These are phyloP conservation scores for Limnephilus auricula DNA, from an alignment of 2,888 invertebrate genomes.

Conservation along the genomic window DNA sequence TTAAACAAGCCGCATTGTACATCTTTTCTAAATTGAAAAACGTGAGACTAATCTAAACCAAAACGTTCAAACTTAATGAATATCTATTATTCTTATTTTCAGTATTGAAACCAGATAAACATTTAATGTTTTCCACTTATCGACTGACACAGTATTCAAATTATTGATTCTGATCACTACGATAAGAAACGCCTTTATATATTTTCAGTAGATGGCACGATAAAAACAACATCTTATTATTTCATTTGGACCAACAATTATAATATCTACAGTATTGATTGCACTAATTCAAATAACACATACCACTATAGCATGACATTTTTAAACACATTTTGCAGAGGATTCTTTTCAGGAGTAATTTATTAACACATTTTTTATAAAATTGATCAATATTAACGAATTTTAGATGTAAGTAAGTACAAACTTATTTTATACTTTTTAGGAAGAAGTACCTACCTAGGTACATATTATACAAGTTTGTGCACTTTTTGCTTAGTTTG, in stretches of 20 bases:
- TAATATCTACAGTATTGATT: not conserved
- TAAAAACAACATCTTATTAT: constrained; percentile 23
- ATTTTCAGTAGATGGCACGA: constrained; percentile 37
- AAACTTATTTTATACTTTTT: not conserved
- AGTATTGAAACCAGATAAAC: constrained; percentile 27
- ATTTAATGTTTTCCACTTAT: constrained; percentile 26
- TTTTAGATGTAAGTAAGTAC: not conserved
- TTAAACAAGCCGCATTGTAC: constrained; percentile 56
- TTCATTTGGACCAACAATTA: constrained; percentile 9
- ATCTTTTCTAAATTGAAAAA: constrained; percentile 53
- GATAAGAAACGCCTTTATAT: constrained; percentile 16
- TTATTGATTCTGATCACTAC: not conserved
- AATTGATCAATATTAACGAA: not conserved
- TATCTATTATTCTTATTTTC: constrained; percentile 50
- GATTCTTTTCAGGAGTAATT: not conserved
- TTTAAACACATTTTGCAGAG: constrained; percentile 22
- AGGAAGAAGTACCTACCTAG: not conserved
- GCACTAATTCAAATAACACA: not conserved
- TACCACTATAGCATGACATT: constrained; percentile 35
- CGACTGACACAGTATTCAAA: not conserved
- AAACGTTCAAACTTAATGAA: constrained; percentile 28
- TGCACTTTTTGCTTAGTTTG: constrained; percentile 29
- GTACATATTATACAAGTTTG: constrained; percentile 2
- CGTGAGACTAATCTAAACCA: not conserved
- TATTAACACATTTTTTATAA: not conserved